Evolutionary conservation across 2,113 vertebrate genomes (phyloP).

Genomic region (Gymnogyps californianus): DNA sequence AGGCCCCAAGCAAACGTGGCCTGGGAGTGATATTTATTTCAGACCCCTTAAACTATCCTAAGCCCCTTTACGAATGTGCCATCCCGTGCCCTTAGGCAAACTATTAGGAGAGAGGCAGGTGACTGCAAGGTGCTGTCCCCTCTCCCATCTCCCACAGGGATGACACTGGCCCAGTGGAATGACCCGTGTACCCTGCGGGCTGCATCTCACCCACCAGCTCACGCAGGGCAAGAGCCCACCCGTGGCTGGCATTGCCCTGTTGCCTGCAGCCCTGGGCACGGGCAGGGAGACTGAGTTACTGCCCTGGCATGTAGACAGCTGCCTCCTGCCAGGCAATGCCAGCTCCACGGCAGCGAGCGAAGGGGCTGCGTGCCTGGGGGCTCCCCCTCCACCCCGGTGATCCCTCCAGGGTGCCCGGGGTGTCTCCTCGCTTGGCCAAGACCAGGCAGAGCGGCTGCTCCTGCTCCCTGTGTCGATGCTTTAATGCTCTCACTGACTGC

Average conservation of each 20-base stretch:
- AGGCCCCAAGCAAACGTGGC: not conserved
- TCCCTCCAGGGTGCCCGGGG: too few relatives aligned
- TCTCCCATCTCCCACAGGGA: not conserved
- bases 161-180: rapidly evolving
- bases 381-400: rapidly evolving
- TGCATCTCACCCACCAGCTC: not conserved
- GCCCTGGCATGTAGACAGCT: not conserved
- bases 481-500: not conserved
- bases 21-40: not conserved
- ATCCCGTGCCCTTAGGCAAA: not conserved
- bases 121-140: not conserved
- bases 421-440: not conserved
- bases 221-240: not conserved
- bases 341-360: rapidly evolving
- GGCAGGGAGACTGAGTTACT: not conserved
- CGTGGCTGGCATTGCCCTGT: rapidly evolving
- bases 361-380: not conserved
- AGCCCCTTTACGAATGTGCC: not conserved
- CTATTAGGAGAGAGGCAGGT: not conserved
- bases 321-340: not conserved
- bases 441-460: not conserved
- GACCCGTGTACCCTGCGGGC: not conserved
- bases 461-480: not conserved
- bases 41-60: not conserved
- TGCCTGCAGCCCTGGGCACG: not conserved